These are phyloP conservation scores for Eupsilia transversa DNA, from an alignment of 2,888 invertebrate genomes.

Conservation along the genomic window DNA sequence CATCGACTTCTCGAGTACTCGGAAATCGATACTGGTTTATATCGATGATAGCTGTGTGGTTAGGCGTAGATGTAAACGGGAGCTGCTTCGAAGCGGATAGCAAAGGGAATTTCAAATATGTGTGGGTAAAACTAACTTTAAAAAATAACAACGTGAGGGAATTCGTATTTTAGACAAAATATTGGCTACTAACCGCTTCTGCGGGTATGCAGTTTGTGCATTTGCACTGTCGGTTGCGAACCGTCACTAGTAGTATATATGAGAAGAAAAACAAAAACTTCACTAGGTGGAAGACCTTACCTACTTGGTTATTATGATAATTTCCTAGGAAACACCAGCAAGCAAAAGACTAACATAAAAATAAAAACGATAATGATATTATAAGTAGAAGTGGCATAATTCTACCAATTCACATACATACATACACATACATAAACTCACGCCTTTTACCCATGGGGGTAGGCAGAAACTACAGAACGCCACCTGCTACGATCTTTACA, in stretches of 20 bases:
- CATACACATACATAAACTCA: no score
- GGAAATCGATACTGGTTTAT: constrained; percentile 60
- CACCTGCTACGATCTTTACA: no score
- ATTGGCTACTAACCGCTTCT: constrained; percentile 1
- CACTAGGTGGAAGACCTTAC: no score
- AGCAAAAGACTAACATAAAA: not conserved
- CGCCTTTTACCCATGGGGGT: no score
- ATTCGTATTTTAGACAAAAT: constrained; percentile 30
- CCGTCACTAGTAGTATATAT: not conserved
- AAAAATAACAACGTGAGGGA: constrained; percentile 31
- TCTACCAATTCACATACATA: no score
- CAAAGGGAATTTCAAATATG: constrained; percentile 47
- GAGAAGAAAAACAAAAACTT: not conserved
- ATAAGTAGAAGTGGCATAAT: not conserved
- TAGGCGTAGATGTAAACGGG: constrained; percentile 43
- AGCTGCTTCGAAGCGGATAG: constrained; percentile 23
- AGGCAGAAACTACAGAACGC: no score
- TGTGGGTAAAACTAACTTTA: constrained; percentile 45
- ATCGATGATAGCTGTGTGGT: constrained; percentile 49
- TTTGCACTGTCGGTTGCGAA: not conserved
- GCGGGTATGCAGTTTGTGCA: constrained; percentile 1
- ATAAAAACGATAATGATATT: not conserved
- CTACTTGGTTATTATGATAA: not conserved
- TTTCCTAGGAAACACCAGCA: not conserved
- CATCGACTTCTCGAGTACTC: constrained; percentile 63